phyloP scores from a whole-genome alignment of 2,797 vertebrate species.

The Trichosurus vulpecula region DNA sequence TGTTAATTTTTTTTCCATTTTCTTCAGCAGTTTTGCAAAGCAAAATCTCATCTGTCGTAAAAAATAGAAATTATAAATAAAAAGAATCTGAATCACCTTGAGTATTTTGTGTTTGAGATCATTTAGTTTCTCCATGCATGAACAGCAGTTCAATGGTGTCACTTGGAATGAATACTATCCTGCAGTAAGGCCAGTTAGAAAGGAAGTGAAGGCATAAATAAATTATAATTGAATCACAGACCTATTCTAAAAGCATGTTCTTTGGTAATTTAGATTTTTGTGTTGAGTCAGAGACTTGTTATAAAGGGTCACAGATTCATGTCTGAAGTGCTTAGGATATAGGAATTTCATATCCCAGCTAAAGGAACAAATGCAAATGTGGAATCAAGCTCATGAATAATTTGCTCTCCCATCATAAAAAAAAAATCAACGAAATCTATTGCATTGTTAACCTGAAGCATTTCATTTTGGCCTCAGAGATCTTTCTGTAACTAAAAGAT shows the following conservation, averaged over 20 bases:
- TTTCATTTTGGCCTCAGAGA: constrained; percentile 54
- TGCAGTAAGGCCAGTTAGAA: constrained; percentile 65
- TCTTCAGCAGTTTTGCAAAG: constrained; percentile 27
- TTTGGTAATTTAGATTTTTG: constrained; percentile 17
- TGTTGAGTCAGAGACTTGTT: not conserved
- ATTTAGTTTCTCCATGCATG: constrained; percentile 55
- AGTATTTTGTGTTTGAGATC: constrained; percentile 46
- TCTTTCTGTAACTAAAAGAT: constrained; percentile 35
- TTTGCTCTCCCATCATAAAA: constrained; percentile 1
- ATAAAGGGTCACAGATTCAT: constrained; percentile 21
- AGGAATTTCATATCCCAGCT: not conserved
- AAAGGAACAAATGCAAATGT: constrained; percentile 43
- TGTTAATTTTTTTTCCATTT: constrained; percentile 20
- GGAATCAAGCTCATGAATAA: constrained; percentile 47
- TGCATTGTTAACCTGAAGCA: not conserved
- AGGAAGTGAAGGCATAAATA: constrained; percentile 59
- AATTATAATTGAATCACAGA: constrained; percentile 53
- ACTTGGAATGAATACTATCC: constrained; percentile 55
- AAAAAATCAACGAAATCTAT: constrained; percentile 40
- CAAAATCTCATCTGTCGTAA: constrained; percentile 56
- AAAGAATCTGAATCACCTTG: constrained; percentile 44
- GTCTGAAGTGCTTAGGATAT: constrained; percentile 49
- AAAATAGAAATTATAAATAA: constrained; percentile 39
- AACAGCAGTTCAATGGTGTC: constrained; percentile 55
- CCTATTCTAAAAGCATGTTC: constrained; percentile 23